Evolutionary conservation across 2,797 vertebrate genomes (phyloP).

Genomic region (Okamejei kenojei): DNA sequence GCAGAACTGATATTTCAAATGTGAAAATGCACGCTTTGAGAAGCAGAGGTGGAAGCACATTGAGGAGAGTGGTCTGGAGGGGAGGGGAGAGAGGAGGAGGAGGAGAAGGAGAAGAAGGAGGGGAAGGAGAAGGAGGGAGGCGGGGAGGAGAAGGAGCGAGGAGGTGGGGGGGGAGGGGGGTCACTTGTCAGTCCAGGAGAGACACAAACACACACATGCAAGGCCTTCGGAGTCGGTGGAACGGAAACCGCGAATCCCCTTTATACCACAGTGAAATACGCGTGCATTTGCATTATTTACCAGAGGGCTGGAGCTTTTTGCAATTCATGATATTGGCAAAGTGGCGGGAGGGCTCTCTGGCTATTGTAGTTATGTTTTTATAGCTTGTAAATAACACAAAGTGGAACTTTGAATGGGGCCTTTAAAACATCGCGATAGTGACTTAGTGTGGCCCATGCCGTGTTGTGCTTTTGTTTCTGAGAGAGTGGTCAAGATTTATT

Average conservation of each 20-base stretch:
- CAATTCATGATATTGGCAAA: not conserved
- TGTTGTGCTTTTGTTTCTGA: slow-evolving; percentile 2
- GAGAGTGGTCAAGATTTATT: not conserved
- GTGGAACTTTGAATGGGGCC: slow-evolving; percentile 4
- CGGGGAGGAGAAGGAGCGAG: not conserved
- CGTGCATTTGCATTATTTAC: slow-evolving; percentile 13
- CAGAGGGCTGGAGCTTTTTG: not conserved
- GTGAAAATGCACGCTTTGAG: not conserved
- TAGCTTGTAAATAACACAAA: not conserved
- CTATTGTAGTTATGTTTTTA: not conserved
- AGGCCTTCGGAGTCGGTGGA: not conserved
- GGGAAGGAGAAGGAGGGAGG: not conserved
- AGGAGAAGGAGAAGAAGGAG: not conserved
- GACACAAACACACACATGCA: not conserved
- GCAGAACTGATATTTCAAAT: not conserved
- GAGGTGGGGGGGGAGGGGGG: not conserved
- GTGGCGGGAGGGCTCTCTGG: not conserved
- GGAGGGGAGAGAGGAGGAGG: not conserved
- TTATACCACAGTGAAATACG: not conserved
- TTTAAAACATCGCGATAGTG: slow-evolving; percentile 22
- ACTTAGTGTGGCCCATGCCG: not conserved
- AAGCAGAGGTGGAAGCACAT: not conserved
- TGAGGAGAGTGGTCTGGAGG: slow-evolving; percentile 1
- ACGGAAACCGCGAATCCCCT: not conserved
- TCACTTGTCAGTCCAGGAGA: slow-evolving; percentile 14